Conservation (phyloP, 2,797 vertebrate genomes). For the Sebastes diploproa region DNA sequence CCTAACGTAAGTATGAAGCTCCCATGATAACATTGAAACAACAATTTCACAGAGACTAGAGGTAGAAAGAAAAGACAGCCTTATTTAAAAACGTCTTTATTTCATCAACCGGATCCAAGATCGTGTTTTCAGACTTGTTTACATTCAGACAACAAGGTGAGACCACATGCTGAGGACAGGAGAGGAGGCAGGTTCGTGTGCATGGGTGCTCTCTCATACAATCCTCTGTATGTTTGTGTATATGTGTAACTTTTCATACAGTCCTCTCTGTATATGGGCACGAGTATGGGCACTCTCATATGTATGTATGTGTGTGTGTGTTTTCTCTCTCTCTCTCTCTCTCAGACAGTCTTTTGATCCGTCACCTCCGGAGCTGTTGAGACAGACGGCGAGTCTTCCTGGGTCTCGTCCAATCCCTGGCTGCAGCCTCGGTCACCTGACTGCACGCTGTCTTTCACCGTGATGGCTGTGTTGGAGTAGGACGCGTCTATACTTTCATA, state of each 20-base stretch:
- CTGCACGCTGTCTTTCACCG: conserved; percentile 67
- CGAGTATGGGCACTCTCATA: conserved; percentile 29
- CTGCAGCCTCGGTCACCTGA: conserved; percentile 63
- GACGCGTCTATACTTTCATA: conserved; percentile 83
- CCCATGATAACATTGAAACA: background rate
- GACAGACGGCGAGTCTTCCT: conserved; percentile 70
- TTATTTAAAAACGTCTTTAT: conserved; percentile 77
- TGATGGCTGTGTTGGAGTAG: conserved; percentile 57
- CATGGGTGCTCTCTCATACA: conserved; percentile 56
- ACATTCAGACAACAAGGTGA: conserved; percentile 76
- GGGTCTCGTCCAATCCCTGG: conserved; percentile 75
- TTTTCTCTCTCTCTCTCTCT: background rate
- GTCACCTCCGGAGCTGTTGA: conserved; percentile 65
- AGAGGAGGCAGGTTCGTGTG: conserved; percentile 68
- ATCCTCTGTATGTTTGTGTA: conserved; percentile 37
- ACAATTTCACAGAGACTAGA: background rate
- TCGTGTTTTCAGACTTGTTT: conserved; percentile 63
- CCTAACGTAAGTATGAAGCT: background rate
- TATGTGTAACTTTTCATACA: conserved; percentile 33
- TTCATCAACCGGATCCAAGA: conserved; percentile 58
- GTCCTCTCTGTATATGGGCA: conserved; percentile 58
- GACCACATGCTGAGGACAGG: conserved; percentile 74
- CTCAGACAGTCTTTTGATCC: conserved; percentile 77
- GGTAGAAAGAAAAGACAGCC: conserved; percentile 2
- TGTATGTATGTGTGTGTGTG: conserved; percentile 6